Conservation (phyloP, 2,113 vertebrate species). For the Oxygymnocypris stewartii region DNA sequence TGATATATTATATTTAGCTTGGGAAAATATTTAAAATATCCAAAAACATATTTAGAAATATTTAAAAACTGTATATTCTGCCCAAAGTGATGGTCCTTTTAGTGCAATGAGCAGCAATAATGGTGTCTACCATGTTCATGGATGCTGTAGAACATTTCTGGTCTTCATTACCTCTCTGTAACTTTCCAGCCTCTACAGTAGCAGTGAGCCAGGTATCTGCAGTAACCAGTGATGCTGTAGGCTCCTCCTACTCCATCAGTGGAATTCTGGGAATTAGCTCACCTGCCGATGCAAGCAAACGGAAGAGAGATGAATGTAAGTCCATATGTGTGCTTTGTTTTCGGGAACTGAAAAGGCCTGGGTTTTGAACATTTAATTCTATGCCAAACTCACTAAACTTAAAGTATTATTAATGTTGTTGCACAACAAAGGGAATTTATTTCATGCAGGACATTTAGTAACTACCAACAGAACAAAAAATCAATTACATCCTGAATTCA, state of each 20-base stretch:
- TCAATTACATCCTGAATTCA: background rate
- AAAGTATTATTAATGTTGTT: background rate
- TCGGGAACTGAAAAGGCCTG: background rate
- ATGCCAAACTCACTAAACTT: background rate
- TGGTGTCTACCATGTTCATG: background rate
- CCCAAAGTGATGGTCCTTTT: background rate
- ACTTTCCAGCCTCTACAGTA: conserved; percentile 84
- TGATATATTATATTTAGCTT: background rate
- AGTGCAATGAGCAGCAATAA: background rate
- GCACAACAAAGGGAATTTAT: background rate
- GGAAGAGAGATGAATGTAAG: conserved; percentile 96
- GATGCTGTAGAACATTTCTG: background rate
- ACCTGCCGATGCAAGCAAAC: conserved; percentile 87
- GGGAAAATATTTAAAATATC: background rate
- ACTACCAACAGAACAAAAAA: background rate
- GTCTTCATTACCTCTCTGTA: conserved; percentile 36
- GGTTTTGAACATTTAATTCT: background rate
- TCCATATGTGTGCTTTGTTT: background rate
- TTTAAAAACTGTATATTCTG: background rate
- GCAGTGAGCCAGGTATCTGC: conserved; percentile 92
- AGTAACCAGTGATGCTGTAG: conserved; percentile 89
- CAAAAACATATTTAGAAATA: too few species aligned
- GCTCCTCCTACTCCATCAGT: conserved; percentile 98
- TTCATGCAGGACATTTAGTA: background rate
- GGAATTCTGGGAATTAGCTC: conserved; percentile 97